A percentile compares a stretch with the other conserved stretches of the same genome.
Conservation (phyloP, 1,140 invertebrate species). For the Caenorhabditis brenneri region DNA sequence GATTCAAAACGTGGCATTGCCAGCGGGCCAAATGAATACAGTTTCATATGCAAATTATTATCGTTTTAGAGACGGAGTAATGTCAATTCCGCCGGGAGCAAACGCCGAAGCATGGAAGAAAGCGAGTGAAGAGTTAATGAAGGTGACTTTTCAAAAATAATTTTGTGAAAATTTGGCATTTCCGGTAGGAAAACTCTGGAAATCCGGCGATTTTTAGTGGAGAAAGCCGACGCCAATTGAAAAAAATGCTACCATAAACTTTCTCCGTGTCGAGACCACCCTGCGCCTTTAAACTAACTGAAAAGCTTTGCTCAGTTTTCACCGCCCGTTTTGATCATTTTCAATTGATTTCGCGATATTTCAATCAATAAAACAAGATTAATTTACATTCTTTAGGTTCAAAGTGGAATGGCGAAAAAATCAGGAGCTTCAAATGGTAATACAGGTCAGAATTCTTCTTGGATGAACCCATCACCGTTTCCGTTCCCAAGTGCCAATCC, state of each 20-base stretch:
- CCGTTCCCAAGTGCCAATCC: constrained; percentile 29
- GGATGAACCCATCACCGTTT: not conserved
- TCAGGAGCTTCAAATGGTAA: not conserved
- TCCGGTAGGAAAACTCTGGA: too few relatives aligned
- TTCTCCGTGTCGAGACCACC: too few relatives aligned
- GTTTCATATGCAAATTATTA: not conserved
- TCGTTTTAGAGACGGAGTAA: constrained; percentile 6
- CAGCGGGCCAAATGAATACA: too few relatives aligned
- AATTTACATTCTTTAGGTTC: not conserved
- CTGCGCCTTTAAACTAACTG: too few relatives aligned
- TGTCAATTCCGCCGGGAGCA: constrained; percentile 32
- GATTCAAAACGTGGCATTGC: too few relatives aligned
- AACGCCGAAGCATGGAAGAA: constrained; percentile 40
- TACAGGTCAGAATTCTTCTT: constrained; percentile 41
- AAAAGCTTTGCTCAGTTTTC: too few relatives aligned
- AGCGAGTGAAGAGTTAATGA: constrained; percentile 20
- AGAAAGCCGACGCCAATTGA: too few relatives aligned
- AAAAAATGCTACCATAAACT: too few relatives aligned
- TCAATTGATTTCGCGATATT: too few relatives aligned
- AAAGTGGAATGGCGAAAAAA: constrained; percentile 16
- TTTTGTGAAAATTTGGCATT: too few relatives aligned
- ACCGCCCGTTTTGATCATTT: too few relatives aligned
- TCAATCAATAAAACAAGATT: not conserved
- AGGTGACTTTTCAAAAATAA: not conserved
- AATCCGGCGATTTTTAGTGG: too few relatives aligned